Conservation (phyloP, 1,140 invertebrate genomes). For the Potamilus streckersoni region DNA sequence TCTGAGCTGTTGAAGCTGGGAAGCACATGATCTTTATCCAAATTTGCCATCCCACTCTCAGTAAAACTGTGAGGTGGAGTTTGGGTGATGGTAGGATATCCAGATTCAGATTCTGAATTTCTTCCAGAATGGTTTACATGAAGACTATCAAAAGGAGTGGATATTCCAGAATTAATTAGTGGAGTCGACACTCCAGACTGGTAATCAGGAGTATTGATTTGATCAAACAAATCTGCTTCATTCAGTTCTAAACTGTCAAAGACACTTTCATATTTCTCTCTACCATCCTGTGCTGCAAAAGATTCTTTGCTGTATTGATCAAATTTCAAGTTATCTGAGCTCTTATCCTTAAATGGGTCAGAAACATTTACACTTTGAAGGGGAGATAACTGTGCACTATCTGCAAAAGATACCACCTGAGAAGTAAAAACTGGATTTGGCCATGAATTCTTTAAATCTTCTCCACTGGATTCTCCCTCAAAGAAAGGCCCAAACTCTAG, state of each 20-base stretch:
- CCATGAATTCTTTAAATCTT: too few relatives aligned
- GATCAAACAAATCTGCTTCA: conserved; percentile 29
- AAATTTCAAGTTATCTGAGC: too few relatives aligned
- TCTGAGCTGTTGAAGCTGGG: conserved; percentile 64
- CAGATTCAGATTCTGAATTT: conserved; percentile 37
- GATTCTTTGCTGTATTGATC: too few relatives aligned
- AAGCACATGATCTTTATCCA: conserved; percentile 42
- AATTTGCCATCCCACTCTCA: conserved; percentile 38
- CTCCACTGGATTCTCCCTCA: too few relatives aligned
- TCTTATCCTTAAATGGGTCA: too few relatives aligned
- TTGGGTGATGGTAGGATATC: conserved; percentile 35
- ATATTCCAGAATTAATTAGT: conserved; percentile 10
- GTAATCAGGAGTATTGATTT: conserved; percentile 21
- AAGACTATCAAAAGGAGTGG: conserved; percentile 22
- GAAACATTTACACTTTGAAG: too few relatives aligned
- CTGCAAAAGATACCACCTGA: too few relatives aligned
- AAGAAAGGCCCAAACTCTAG: too few relatives aligned
- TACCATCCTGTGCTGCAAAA: too few relatives aligned
- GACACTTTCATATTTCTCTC: too few relatives aligned
- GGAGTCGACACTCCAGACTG: conserved; percentile 26
- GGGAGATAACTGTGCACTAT: too few relatives aligned
- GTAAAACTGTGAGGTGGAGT: conserved; percentile 61
- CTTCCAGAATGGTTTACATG: conserved; percentile 38
- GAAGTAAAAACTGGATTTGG: too few relatives aligned
- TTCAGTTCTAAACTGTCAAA: conserved; percentile 6